Evolutionary conservation across 2,797 vertebrate genomes (phyloP).

Genomic region (Acanthornis magna): DNA sequence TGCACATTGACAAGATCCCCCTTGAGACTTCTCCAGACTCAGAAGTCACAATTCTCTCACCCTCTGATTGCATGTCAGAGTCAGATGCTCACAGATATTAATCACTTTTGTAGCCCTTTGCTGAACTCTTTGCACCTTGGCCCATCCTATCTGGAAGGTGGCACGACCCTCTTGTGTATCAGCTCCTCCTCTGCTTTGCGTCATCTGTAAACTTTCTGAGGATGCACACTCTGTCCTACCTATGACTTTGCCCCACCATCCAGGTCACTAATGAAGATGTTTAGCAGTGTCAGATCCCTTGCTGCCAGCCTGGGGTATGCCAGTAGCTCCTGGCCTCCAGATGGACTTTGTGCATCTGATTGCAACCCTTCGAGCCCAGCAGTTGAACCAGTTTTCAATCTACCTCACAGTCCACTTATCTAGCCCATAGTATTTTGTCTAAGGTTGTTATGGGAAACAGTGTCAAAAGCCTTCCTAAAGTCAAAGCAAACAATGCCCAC

Average conservation of each 20-base stretch:
- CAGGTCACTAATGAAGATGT: not conserved
- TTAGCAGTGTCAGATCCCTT: not conserved
- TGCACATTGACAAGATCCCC: not conserved
- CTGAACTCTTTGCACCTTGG: not conserved
- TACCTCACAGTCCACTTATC: not conserved
- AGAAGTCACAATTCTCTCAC: not conserved
- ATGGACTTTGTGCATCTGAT: not conserved
- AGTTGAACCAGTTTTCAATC: not conserved
- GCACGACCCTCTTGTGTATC: not conserved
- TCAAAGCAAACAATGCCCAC: not conserved
- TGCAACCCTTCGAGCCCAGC: not conserved
- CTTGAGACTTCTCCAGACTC: not conserved
- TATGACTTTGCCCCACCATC: not conserved
- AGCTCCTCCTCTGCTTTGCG: not conserved
- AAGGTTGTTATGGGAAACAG: not conserved
- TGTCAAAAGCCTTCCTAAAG: not conserved
- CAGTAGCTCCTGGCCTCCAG: not conserved
- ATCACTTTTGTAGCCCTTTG: not conserved
- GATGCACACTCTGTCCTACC: not conserved
- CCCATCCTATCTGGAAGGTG: not conserved
- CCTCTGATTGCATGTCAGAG: not conserved
- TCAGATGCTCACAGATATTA: not conserved
- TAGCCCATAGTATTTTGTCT: not conserved
- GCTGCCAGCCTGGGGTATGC: not conserved
- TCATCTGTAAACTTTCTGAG: not conserved